Evolutionary conservation across 2,113 vertebrate species (phyloP).

Genomic region (Notothenia rossii): DNA sequence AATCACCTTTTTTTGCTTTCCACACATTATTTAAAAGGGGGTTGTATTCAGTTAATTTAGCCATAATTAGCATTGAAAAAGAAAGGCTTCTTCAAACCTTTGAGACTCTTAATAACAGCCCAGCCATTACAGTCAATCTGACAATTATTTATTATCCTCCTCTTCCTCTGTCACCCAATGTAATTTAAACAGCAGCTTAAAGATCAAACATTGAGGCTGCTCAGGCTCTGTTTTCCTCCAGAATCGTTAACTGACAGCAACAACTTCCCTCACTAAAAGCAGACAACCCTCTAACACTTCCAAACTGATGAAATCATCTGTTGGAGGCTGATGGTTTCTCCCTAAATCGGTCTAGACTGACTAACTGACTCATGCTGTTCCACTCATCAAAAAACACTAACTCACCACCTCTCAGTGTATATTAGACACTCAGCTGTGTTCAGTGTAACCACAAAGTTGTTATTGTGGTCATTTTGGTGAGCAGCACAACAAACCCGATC

Average conservation of each 20-base stretch:
- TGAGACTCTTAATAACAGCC: background rate
- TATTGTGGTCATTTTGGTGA: conserved; percentile 10
- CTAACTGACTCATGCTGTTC: background rate
- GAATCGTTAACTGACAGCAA: background rate
- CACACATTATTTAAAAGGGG: background rate
- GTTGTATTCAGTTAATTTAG: background rate
- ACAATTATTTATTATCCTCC: background rate
- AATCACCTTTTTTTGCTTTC: background rate
- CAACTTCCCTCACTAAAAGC: background rate
- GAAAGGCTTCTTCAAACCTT: background rate
- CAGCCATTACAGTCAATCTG: background rate
- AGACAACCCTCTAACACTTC: background rate
- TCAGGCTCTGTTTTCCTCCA: background rate
- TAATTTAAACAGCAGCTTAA: background rate
- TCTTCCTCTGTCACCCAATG: background rate
- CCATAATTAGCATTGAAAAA: background rate
- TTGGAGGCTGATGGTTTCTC: conserved; percentile 2
- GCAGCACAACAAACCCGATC: conserved; percentile 1
- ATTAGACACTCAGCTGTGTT: conserved; percentile 29
- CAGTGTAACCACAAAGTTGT: background rate
- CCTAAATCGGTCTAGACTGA: conserved; percentile 17
- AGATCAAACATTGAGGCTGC: background rate
- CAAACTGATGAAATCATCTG: conserved; percentile 42
- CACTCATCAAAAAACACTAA: conserved; percentile 21
- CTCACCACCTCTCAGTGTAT: conserved; percentile 13